Evolutionary conservation across 1,140 invertebrate species (phyloP).

Genomic region (Cyphomyrmex costatus): DNA sequence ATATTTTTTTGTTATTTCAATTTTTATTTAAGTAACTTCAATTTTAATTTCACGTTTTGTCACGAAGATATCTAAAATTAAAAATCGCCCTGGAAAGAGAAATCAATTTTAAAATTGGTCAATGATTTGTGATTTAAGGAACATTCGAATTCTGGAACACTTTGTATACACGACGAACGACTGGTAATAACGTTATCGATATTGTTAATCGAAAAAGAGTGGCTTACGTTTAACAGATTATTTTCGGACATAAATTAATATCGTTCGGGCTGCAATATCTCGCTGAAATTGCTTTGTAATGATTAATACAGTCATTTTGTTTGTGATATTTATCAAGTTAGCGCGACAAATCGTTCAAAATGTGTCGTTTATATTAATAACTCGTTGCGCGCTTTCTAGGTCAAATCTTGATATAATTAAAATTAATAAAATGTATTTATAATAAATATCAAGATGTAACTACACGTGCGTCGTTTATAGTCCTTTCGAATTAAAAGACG

Average conservation of each 20-base stretch:
- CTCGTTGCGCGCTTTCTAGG: background rate
- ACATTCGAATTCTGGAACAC: slow-evolving; percentile 6
- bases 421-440: background rate
- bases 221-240: slow-evolving; percentile 32
- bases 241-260: slow-evolving; percentile 49
- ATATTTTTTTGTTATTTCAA: background rate
- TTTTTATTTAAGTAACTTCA: background rate
- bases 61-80: background rate
- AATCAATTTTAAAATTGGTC: background rate
- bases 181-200: slow-evolving; percentile 41
- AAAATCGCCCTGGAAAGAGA: background rate
- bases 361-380: background rate
- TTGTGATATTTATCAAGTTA: slow-evolving; percentile 39
- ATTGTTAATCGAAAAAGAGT: slow-evolving; percentile 43
- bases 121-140: background rate
- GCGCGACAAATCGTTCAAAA: slow-evolving; percentile 35
- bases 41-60: background rate
- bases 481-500: background rate
- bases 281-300: slow-evolving; percentile 14
- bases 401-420: background rate
- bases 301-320: slow-evolving; percentile 46
- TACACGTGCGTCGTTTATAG: background rate
- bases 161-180: slow-evolving; percentile 28
- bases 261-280: background rate
- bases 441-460: slow-evolving; percentile 4